A percentile compares a stretch with the other conserved stretches of the same genome.
Conservation (phyloP, 2,797 vertebrate genomes). For the Myotis vivesi region DNA sequence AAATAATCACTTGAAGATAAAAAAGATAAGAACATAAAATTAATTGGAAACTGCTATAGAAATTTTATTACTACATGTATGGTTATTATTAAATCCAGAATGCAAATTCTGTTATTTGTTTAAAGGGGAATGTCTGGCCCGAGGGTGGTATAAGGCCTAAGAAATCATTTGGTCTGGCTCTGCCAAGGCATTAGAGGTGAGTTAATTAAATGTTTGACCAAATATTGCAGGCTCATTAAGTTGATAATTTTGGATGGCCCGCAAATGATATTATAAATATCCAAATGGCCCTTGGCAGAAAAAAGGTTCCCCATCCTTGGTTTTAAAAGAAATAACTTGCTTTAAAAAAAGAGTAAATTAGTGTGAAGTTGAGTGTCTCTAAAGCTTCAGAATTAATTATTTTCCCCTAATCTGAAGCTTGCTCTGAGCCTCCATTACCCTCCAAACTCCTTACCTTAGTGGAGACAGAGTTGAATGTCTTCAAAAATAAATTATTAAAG, state of each 20-base stretch:
- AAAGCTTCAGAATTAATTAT: not conserved
- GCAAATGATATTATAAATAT: too few relatives aligned
- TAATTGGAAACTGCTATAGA: not conserved
- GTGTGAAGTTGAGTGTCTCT: not conserved
- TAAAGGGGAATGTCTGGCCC: not conserved
- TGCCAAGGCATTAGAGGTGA: too few relatives aligned
- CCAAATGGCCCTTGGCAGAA: too few relatives aligned
- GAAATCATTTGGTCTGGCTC: too few relatives aligned
- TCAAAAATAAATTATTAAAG: not conserved
- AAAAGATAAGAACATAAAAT: constrained; percentile 20
- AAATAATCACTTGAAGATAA: not conserved
- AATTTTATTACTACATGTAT: not conserved
- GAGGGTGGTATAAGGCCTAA: too few relatives aligned
- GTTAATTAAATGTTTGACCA: too few relatives aligned
- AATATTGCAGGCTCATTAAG: too few relatives aligned
- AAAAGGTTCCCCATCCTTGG: too few relatives aligned
- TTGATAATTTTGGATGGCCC: too few relatives aligned
- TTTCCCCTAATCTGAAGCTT: constrained; percentile 3
- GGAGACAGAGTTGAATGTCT: not conserved
- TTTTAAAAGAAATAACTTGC: constrained; percentile 17
- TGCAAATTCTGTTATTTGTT: not conserved
- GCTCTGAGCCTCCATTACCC: not conserved
- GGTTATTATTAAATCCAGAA: not conserved
- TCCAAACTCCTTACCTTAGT: not conserved
- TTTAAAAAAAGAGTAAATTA: not conserved